Percentiles rank a stretch among this genome's conserved stretches.
Evolutionary conservation across 2,888 invertebrate species (phyloP).

Genomic region (Coronaproctus castanopsis): DNA sequence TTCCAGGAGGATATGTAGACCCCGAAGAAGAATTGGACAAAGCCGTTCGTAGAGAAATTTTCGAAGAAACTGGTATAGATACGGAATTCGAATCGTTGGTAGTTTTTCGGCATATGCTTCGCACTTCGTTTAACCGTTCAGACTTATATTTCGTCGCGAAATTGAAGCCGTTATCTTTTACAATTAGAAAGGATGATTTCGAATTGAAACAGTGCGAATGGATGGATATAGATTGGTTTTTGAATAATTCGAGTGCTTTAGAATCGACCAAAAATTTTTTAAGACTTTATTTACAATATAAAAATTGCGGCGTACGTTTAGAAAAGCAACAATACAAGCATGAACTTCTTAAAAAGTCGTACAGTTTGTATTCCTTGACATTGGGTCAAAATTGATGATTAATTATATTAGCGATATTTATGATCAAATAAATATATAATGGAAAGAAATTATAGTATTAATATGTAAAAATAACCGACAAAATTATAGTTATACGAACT

Average conservation of each 20-base stretch:
- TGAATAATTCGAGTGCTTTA: slow-evolving; percentile 48
- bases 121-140: slow-evolving; percentile 56
- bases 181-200: slow-evolving; percentile 44
- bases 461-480: too few relatives aligned
- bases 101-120: slow-evolving; percentile 46
- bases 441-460: too few relatives aligned
- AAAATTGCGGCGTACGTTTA: background rate
- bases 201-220: slow-evolving; percentile 62
- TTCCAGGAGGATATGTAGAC: slow-evolving; percentile 82
- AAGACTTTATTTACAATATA: slow-evolving; percentile 37
- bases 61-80: slow-evolving; percentile 72
- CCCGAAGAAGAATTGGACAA: slow-evolving; percentile 52
- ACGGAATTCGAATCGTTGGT: slow-evolving; percentile 55
- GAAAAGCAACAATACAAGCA: slow-evolving; percentile 1
- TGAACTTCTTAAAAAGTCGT: slow-evolving; percentile 6
- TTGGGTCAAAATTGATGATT: too few relatives aligned
- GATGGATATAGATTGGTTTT: slow-evolving; percentile 58
- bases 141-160: slow-evolving; percentile 67
- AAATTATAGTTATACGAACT: too few relatives aligned
- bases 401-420: too few relatives aligned
- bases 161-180: slow-evolving; percentile 35
- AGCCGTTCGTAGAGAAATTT: slow-evolving; percentile 66
- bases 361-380: slow-evolving; percentile 3
- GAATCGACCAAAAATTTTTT: slow-evolving; percentile 48
- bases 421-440: too few relatives aligned